Base-by-base conservation (phyloP, 2,888 invertebrate species). In the Polylopha cassiicola region DNA sequence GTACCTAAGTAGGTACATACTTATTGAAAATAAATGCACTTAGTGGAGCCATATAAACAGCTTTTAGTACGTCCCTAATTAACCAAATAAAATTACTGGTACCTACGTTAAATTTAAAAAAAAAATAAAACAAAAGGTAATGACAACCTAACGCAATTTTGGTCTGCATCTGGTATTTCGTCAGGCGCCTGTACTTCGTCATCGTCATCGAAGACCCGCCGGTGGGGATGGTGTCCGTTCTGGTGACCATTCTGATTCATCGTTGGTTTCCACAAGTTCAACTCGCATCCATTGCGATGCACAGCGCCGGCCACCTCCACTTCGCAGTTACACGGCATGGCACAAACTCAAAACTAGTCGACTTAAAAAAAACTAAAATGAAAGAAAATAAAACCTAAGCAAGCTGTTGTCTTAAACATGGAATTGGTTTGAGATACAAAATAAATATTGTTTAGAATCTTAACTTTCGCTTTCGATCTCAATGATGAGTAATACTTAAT, bases 321-420 rank as follows among this genome's bases (percentile, higher is more conserved):
- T 28, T 63, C 52, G 46, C 75, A 73, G 51, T 71, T 67, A 53
- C 70, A 72, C 45, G 70, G 73, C 73, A 75, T 75, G 16, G 17
- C 39, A 15, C 21, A 16, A 23, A 20, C 23, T 21, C 24, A 9
- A 27, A 39, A 33, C 22, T 34, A 39, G 49, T 54, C 47, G 30
- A 14, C 43, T 47, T 18, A 33, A 22, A 41, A 41, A 44, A 46
- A 23, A 29, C 44, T 36, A 43, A 41, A 17, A 44, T 22, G 22
- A 44, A 38, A 9, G 13, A 28, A 23, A 18, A 7, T 15, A 14
- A 27, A 15, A 1, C 14, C 4, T 0, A 23, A 13, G 6, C 7
- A n/a, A 10, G 11, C 10, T 4, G 2, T 3, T 9, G 4, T 3
- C 9, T 22, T 5, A 1, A 6, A 7, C 3, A 8, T 2, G 5